Evolutionary conservation across 2,113 vertebrate genomes (phyloP), one percentile per base, ranked within the genome.

Genomic region (Sorex fumeus): DNA sequence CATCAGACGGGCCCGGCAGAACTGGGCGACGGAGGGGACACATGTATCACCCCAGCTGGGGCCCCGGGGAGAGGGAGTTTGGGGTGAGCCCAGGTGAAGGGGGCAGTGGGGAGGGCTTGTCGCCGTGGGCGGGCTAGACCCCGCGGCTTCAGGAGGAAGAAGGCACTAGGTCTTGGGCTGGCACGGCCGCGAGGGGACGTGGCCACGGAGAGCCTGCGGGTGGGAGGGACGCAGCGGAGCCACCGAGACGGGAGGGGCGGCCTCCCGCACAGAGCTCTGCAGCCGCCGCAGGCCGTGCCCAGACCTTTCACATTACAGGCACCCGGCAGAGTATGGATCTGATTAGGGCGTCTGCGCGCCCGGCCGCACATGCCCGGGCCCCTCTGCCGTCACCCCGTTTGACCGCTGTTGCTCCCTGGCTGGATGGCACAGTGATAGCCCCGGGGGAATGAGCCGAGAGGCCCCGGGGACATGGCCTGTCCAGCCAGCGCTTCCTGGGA

Each of bases 221-320:
- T 40, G 40, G 40, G 40, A 40, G 40, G 40, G 40, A 7, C 40
- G 40, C 3, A 7, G 40, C 40, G 40, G 40, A 40, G 40, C 40
- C 40, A n/a, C 40, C 4, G 40, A 40, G 40, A 3, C 40, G 40
- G 40, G 40, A 40, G 40, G 40, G 40, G 40, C 97, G 97, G 97
- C 98, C 98, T 97, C 95, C 93, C 43, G 96, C 98, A 98, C 98
- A 98, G 98, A 98, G 98, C 97, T 94, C 97, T 87, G 91, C 88
- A 60, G 93, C 97, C 88, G 79, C 85, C n/a, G n/a, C n/a, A n/a
- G 97, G 97, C 97, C 97, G 97, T 96, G 97, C 97, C 97, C 97
- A 98, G 98, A 97, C 95, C 97, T 97, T 97, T 94, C 93, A 95
- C 97, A 98, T 98, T 97, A 97, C 97, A 97, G 96, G 96, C 96